phyloP scores from a whole-genome alignment of 2,888 invertebrate genomes.

The Patella caerulea region DNA sequence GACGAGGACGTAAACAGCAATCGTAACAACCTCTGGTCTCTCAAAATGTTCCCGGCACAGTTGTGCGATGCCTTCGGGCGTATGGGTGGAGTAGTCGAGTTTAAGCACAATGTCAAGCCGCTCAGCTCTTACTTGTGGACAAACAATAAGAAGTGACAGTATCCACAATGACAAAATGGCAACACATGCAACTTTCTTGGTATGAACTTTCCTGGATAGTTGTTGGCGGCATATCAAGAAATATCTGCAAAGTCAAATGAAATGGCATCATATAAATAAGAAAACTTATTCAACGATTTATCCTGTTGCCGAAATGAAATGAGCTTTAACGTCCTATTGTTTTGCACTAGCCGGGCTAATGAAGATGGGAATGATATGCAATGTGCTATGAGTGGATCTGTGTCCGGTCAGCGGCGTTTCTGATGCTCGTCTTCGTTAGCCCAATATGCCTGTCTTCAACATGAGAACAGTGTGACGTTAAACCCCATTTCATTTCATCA shows the following conservation, averaged over 20 bases:
- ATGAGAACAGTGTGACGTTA: too few relatives aligned
- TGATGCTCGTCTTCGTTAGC: too few relatives aligned
- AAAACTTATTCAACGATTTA: too few relatives aligned
- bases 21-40: slow-evolving; percentile 40
- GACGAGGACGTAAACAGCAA: slow-evolving; percentile 48
- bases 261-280: too few relatives aligned
- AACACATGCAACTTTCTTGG: slow-evolving; percentile 44
- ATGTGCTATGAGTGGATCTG: too few relatives aligned
- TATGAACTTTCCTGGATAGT: slow-evolving; percentile 48
- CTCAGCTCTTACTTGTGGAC: slow-evolving; percentile 54
- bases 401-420: too few relatives aligned
- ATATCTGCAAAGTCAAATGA: slow-evolving; percentile 42
- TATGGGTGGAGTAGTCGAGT: slow-evolving; percentile 27
- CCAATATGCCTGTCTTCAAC: too few relatives aligned
- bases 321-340: too few relatives aligned
- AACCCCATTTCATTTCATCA: too few relatives aligned
- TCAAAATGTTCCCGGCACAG: slow-evolving; percentile 56
- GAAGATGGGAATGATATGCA: too few relatives aligned
- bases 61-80: slow-evolving; percentile 39
- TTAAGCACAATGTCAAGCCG: slow-evolving; percentile 47
- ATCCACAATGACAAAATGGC: slow-evolving; percentile 50
- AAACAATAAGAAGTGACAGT: slow-evolving; percentile 43
- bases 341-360: too few relatives aligned
- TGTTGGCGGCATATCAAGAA: slow-evolving; percentile 57
- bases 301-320: too few relatives aligned